Conservation (phyloP, 2,797 vertebrate species). For the Tiaroga cobitis region DNA sequence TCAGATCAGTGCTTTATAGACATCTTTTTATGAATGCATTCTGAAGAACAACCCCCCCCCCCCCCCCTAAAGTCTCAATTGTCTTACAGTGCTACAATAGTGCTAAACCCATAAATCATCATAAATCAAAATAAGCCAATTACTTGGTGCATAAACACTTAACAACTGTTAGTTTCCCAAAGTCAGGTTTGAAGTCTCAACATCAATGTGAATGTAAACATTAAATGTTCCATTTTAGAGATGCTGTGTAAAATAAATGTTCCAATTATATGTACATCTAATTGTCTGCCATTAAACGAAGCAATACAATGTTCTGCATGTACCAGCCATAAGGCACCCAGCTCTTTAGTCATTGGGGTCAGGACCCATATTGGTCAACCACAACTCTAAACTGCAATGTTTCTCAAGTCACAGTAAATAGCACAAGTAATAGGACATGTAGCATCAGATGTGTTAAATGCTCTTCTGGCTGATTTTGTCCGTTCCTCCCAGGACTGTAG, state of each 20-base stretch:
- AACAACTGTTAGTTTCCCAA: not conserved
- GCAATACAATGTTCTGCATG: not conserved
- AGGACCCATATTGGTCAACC: not conserved
- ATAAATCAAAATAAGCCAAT: not conserved
- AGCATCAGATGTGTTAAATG: not conserved
- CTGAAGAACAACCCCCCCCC: not conserved
- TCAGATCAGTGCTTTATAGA: not conserved
- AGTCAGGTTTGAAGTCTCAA: not conserved
- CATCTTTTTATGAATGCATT: not conserved
- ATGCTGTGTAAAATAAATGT: not conserved
- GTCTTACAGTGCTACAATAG: not conserved
- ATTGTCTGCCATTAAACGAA: not conserved
- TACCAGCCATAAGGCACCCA: slow-evolving; percentile 11
- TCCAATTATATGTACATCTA: not conserved
- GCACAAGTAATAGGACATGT: not conserved
- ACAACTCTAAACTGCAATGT: not conserved
- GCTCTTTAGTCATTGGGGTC: not conserved
- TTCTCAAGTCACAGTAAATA: not conserved
- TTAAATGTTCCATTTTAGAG: not conserved
- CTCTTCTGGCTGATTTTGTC: slow-evolving; percentile 37
- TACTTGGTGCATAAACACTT: not conserved
- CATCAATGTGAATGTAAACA: not conserved
- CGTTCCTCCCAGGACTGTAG: not conserved
- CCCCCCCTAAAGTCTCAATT: not conserved
- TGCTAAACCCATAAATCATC: not conserved